Evolutionary conservation across 30 jellyfish, hydroid and myxozoan genomes (phyloP), one percentile per base, ranked within the genome.

Genomic region (Aurelia sp.): DNA sequence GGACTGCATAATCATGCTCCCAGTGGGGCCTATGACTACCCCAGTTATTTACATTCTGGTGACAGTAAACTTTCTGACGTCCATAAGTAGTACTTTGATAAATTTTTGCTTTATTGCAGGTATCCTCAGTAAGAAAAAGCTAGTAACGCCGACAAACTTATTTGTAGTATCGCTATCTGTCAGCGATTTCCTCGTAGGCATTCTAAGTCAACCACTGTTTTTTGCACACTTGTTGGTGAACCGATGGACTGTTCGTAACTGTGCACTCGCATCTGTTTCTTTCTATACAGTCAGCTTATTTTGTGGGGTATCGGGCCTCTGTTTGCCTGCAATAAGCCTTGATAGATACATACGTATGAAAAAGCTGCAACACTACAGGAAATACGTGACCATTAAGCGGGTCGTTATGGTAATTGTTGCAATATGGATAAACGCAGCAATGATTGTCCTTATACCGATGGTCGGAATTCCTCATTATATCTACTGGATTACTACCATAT

Each of bases 221-320:
- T 82, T 84, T 62, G 86, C 82, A 31, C 37, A 52, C 55, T 27
- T 82, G 41, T 69, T 82, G 40, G 30, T 63, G 69, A 62, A 40
- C 15, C 13, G 69, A 21, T 18, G 33, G 69, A 21, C 23, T n/a
- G 33, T 59, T 18, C 69, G 33, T 9, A 18, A 13, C 33, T 59
- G 69, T 21, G 23, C 69, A 13, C 18, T 59, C 6, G 23, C 69
- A 18, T 59, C 13, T 59, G 3, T 12, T 4, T 59, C 69, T 37
- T 13, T n/a, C 16, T 33, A 48, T 15, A 22, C 92, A 11, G 68
- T 70, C 33, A 37, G 85, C 0, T 40, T 71, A 17, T 82, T 82
- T 69, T 82, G 92, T 57, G 85, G 85, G 20, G 85, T 84, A 77
- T 82, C 92, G 23, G 92, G 92, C 57, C 85, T 82, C 53, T 69